A percentile compares a stretch with the other conserved stretches of the same genome.
Evolutionary conservation across 2,797 vertebrate species (phyloP).

Genomic region (Pitangus sulphuratus): DNA sequence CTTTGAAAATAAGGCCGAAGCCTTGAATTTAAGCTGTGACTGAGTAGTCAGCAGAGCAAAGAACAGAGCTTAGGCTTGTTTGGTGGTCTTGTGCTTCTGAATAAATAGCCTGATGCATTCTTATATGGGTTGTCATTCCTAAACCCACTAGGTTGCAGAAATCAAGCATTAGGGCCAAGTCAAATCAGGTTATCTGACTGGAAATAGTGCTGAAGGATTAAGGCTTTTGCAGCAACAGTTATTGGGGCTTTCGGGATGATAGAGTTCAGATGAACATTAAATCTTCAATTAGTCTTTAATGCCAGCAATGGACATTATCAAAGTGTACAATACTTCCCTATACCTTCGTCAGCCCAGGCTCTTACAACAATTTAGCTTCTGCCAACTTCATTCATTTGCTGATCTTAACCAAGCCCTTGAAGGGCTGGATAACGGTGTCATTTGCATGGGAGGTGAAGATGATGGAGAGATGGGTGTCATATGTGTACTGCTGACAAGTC

Average conservation of each 20-base stretch:
- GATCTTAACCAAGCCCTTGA: slow-evolving; percentile 38
- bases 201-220: background rate
- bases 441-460: slow-evolving; percentile 58
- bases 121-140: background rate
- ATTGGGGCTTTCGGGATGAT: background rate
- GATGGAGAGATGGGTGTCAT: slow-evolving; percentile 49
- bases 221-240: background rate
- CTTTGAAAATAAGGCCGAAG: background rate
- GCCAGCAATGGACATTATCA: background rate
- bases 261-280: background rate
- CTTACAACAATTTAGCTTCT: background rate
- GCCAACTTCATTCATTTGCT: slow-evolving; percentile 19
- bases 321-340: background rate
- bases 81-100: background rate
- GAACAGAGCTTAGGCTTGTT: background rate
- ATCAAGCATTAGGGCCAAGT: background rate
- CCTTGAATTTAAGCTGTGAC: background rate
- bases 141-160: background rate
- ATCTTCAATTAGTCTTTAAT: background rate
- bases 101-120: background rate
- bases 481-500: slow-evolving; percentile 51
- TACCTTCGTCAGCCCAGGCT: background rate
- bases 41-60: background rate
- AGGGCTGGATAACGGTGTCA: slow-evolving; percentile 25
- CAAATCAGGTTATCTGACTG: background rate